Base-by-base conservation (phyloP, 1,140 invertebrate species). In the Ips typographus region DNA sequence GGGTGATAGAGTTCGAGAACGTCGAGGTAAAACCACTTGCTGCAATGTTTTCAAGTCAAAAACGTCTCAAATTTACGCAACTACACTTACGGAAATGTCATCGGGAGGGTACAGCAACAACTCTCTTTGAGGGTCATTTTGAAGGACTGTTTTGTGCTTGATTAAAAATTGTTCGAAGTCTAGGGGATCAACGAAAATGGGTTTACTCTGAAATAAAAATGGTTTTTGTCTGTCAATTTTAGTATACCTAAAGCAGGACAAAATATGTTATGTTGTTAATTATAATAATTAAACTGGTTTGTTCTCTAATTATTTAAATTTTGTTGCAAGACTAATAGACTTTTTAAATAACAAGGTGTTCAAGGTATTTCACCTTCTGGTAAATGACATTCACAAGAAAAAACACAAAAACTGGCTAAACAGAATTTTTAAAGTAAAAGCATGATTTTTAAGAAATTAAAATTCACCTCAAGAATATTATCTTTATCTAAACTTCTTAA, bases 101-200 rank as follows among this genome's bases (percentile, higher is more conserved):
- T 98, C 94, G 59, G 88, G 83, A 37, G 95, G 94, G 84, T 95
- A 96, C 36, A 95, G 83, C 40, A 97, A 82, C 73, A 97, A 85
- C 77, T 96, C 94, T 76, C 94, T 81, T 71, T 96, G 90, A 40
- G 94, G 91, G 84, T 97, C 94, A 90, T 97, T 96, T 82, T 96
- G 88, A 72, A 96, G 83, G 51, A 95, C 82, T 53, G 93, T 94
- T 86, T 94, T 94, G 82, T 96, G 94, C 83, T 95, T 94, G 67
- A 89, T 82, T 72, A 95, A 87, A 83, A 93, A 95, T 73, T 86
- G 89, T 83, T 97, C 94, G 83, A 94, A 97, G 80, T 96, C 94
- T 70, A 96, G 85, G 7, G 94, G 92, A 71, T 94, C 91, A 5
- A 93, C 89, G 58, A 91, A 81, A 70, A 87, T 85, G 8, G 90